These are phyloP conservation scores for Trissoscelio sp. DNA, from an alignment of 2,888 invertebrate genomes.

Conservation along the genomic window DNA sequence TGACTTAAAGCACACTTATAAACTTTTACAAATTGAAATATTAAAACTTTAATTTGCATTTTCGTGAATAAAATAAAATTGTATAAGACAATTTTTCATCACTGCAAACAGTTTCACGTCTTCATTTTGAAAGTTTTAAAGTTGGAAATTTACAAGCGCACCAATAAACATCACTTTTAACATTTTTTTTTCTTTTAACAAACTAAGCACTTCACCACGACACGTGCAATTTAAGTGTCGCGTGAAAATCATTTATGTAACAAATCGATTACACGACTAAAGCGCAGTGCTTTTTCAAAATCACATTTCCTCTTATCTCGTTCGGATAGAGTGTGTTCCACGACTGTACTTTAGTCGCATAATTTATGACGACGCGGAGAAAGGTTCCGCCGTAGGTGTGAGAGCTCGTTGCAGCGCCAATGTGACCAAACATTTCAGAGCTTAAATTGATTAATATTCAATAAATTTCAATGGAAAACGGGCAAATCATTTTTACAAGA, in stretches of 20 bases:
- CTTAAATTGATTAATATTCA: slow-evolving; percentile 64
- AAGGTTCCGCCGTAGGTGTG: slow-evolving; percentile 49
- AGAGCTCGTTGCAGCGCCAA: slow-evolving; percentile 21
- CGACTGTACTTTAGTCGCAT: slow-evolving; percentile 58
- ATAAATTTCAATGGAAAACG: slow-evolving; percentile 49
- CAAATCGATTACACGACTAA: slow-evolving; percentile 56
- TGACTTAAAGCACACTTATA: too few relatives aligned
- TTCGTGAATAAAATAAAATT: too few relatives aligned
- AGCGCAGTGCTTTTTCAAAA: slow-evolving; percentile 52
- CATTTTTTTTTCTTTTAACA: neutral
- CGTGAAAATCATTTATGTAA: slow-evolving; percentile 54
- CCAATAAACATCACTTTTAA: neutral
- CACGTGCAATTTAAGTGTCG: slow-evolving; percentile 40
- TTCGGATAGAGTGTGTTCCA: slow-evolving; percentile 58
- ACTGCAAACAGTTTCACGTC: too few relatives aligned
- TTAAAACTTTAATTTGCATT: too few relatives aligned
- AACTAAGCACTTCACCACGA: slow-evolving; percentile 21
- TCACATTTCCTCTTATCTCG: slow-evolving; percentile 58
- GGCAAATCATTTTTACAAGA: neutral
- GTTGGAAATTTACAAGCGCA: too few relatives aligned
- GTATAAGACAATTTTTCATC: too few relatives aligned
- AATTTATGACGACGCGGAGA: slow-evolving; percentile 55
- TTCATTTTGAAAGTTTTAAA: too few relatives aligned
- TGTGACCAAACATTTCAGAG: slow-evolving; percentile 52
- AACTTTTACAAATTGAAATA: too few relatives aligned